Evolutionary conservation across 2,113 vertebrate species (phyloP).

Genomic region (Rhodinocichla rosea): DNA sequence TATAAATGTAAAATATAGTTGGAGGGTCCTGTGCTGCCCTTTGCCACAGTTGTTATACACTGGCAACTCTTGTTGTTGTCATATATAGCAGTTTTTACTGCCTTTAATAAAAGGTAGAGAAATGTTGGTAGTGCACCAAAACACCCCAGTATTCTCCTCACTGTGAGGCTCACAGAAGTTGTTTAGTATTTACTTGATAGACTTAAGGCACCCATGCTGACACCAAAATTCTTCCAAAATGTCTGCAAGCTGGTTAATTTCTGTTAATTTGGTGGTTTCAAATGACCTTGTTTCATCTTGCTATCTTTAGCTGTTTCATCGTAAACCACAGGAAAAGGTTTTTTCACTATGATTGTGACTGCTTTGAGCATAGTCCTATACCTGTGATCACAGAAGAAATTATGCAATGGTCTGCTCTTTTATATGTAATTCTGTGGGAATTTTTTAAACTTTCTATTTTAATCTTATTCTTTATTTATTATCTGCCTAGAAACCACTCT

Average conservation of each 20-base stretch:
- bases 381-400: background rate
- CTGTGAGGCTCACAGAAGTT: background rate
- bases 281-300: background rate
- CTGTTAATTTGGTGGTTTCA: background rate
- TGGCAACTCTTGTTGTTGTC: background rate
- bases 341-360: background rate
- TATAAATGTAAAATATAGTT: background rate
- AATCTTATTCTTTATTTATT: slow-evolving; percentile 44
- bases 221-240: background rate
- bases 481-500: background rate
- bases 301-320: background rate
- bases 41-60: background rate
- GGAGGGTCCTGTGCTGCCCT: background rate
- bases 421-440: background rate
- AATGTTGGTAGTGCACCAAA: background rate
- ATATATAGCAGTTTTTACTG: background rate
- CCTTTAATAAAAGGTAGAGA: background rate
- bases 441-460: slow-evolving; percentile 31
- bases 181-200: background rate
- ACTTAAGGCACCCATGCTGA: background rate
- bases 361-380: background rate
- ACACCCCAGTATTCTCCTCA: background rate
- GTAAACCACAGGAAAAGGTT: background rate
- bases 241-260: background rate
- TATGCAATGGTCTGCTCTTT: background rate